Evolutionary conservation across 2,797 vertebrate species (phyloP).

Genomic region (Falco berigora): DNA sequence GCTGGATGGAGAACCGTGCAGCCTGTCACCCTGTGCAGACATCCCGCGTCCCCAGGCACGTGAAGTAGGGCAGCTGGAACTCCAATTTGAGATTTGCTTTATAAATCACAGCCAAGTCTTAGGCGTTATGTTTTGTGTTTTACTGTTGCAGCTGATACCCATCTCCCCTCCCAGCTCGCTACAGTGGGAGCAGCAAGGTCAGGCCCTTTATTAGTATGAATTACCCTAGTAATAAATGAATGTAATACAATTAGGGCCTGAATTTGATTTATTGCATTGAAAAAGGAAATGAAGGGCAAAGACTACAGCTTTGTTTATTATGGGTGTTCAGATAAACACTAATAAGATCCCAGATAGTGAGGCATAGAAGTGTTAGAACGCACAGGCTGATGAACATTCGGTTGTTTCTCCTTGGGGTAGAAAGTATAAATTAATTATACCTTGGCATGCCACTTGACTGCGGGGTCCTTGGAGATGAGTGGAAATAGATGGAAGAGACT

Average conservation of each 20-base stretch:
- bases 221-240: background rate
- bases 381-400: background rate
- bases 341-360: background rate
- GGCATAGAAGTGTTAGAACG: background rate
- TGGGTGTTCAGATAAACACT: constrained; percentile 14
- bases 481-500: constrained; percentile 1
- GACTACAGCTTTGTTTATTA: background rate
- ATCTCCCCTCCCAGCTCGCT: background rate
- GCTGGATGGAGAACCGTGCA: background rate
- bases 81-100: background rate
- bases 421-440: constrained; percentile 53
- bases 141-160: background rate
- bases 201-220: background rate
- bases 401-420: background rate
- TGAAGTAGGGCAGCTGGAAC: background rate
- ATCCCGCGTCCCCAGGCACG: background rate
- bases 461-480: background rate
- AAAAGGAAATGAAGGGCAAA: constrained; percentile 36
- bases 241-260: background rate
- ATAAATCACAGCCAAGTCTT: background rate
- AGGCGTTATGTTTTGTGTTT: background rate
- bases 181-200: background rate
- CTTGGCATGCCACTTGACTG: constrained; percentile 28
- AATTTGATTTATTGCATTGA: constrained; percentile 5
- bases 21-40: background rate